phyloP scores from a whole-genome alignment of 2,888 invertebrate genomes.

The Brassicogethes aeneus region DNA sequence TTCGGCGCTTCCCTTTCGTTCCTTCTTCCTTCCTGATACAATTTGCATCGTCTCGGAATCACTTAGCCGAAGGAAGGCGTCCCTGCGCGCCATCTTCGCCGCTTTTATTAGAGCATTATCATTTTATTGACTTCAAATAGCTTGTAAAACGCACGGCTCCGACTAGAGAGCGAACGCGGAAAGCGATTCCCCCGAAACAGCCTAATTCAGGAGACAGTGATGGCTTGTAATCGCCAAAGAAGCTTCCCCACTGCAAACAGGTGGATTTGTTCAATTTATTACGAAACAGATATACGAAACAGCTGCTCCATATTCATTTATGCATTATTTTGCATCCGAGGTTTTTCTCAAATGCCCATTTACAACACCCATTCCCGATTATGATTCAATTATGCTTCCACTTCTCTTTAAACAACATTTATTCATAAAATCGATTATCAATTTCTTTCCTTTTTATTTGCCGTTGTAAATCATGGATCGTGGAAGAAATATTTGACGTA shows the following conservation, averaged over 20 bases:
- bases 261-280: conserved; percentile 40
- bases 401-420: too few species aligned
- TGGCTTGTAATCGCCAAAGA: conserved; percentile 42
- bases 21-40: conserved; percentile 39
- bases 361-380: background rate
- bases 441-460: too few species aligned
- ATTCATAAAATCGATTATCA: too few species aligned
- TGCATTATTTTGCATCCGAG: background rate
- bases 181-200: conserved; percentile 39
- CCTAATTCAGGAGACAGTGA: conserved; percentile 45
- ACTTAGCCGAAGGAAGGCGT: conserved; percentile 34
- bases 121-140: conserved; percentile 49
- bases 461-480: too few species aligned
- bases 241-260: conserved; percentile 40
- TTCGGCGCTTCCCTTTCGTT: conserved; percentile 21
- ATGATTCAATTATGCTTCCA: background rate
- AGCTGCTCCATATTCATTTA: conserved; percentile 14
- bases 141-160: conserved; percentile 45
- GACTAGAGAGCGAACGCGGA: conserved; percentile 38
- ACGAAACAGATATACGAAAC: conserved; percentile 23
- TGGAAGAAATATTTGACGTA: too few species aligned
- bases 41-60: conserved; percentile 41
- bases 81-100: conserved; percentile 29
- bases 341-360: background rate
- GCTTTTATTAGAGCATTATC: conserved; percentile 45